Evolutionary conservation across 1,140 invertebrate species (phyloP), one percentile per base, ranked within the genome.

Genomic region (Neodiprion pinetum): DNA sequence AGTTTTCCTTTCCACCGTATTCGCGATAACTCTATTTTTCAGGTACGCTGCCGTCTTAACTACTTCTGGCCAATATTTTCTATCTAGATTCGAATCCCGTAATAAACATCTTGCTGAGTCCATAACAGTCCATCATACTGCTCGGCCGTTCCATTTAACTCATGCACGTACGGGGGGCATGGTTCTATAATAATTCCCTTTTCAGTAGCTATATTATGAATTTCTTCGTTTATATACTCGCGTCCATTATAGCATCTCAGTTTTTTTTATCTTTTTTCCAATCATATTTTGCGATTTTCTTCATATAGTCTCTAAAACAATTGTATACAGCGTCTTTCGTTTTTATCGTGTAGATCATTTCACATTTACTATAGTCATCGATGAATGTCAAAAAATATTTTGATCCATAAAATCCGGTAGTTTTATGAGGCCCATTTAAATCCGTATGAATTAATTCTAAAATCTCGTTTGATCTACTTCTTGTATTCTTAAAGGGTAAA

Each of bases 331-430:
- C 76, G 10, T 8, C 12, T 61, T 77, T 77, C 7, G 14, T n/a
- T 76, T 76, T 71, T 66, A 77, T 65, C 10, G 23, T 11, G 61
- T 70, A 73, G 10, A 76, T 53, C n/a, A 65, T 9, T n/a, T 23
- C 70, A 50, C 72, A 76, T 61, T 76, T 48, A 47, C 74, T 71
- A 72, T 49, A 76, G 53, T 78, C 77, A 72, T 77, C 76, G 5
- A 75, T 70, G 50, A 77, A 75, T 68, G 72, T 65, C 7, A 76
- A 17, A 47, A 70, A 65, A 17, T 72, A 77, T 68, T n/a, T 49
- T 17, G 66, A 49, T 71, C 48, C 71, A n/a, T 49, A 9, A 40
- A 70, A 74, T 21, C 61, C 47, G 12, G 47, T 65, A 17, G 69
- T 53, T 14, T 53, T 53, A n/a, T 53, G 50, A 53, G 50, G 50